phyloP scores from a whole-genome alignment of 2,797 vertebrate species.

The Lycodopsis pacificus region DNA sequence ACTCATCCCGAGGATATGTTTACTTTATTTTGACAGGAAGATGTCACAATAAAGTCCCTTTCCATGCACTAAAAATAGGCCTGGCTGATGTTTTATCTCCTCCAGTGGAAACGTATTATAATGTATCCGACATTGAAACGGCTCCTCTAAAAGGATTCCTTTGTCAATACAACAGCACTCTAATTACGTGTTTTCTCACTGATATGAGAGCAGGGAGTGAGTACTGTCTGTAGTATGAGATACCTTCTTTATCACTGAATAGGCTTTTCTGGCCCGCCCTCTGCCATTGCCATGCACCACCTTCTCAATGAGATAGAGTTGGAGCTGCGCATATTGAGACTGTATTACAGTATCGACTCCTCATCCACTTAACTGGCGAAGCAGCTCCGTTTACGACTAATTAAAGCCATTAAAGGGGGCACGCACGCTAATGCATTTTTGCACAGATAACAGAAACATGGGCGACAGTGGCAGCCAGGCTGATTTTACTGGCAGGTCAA shows the following conservation, averaged over 20 bases:
- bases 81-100: constrained; percentile 45
- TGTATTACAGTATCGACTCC: constrained; percentile 73
- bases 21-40: constrained; percentile 53
- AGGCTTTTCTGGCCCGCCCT: constrained; percentile 34
- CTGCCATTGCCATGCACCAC: constrained; percentile 39
- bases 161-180: constrained; percentile 53
- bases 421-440: constrained; percentile 78
- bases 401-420: constrained; percentile 83
- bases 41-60: constrained; percentile 34
- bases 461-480: constrained; percentile 51
- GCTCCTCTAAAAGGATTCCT: constrained; percentile 46
- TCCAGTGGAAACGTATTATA: constrained; percentile 60
- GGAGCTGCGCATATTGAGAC: constrained; percentile 55
- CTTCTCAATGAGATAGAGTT: constrained; percentile 56
- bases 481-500: constrained; percentile 80
- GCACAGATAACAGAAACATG: constrained; percentile 79
- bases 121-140: constrained; percentile 64
- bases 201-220: constrained; percentile 53
- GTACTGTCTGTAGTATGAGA: constrained; percentile 44
- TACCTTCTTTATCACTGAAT: constrained; percentile 53
- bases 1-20: constrained; percentile 37
- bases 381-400: constrained; percentile 81
- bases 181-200: constrained; percentile 64
- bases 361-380: constrained; percentile 75
- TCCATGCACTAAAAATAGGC: constrained; percentile 43